These are phyloP conservation scores for Lagopus leucura DNA, from an alignment of 2,113 vertebrate genomes.

Conservation along the genomic window DNA sequence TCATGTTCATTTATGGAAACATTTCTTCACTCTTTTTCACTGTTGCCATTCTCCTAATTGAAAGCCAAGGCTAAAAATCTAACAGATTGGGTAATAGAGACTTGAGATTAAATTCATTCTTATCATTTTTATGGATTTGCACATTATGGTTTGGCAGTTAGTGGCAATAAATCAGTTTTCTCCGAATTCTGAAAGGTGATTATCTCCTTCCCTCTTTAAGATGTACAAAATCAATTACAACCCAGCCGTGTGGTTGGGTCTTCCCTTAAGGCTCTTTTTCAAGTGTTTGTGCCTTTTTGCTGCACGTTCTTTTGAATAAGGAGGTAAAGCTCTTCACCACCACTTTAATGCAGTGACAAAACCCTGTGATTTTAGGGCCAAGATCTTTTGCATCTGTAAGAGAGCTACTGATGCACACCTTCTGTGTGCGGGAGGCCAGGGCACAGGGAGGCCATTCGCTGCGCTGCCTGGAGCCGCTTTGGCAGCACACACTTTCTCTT, in stretches of 20 bases:
- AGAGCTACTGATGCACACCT: background rate
- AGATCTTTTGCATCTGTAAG: background rate
- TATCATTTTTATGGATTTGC: constrained; percentile 12
- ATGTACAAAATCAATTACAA: constrained; percentile 27
- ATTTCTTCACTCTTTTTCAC: background rate
- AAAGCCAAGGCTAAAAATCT: constrained; percentile 15
- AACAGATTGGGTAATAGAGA: background rate
- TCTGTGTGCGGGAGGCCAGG: background rate
- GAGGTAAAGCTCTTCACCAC: background rate
- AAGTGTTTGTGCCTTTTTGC: background rate
- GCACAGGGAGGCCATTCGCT: background rate
- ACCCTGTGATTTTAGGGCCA: background rate
- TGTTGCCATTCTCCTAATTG: background rate
- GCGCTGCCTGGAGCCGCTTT: background rate
- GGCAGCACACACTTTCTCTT: constrained; percentile 44
- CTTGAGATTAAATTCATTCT: background rate
- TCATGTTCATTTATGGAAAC: background rate
- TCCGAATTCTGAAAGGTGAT: background rate
- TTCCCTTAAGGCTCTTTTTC: background rate
- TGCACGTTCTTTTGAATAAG: background rate
- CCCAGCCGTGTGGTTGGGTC: background rate
- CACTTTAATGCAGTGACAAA: background rate
- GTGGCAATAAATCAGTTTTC: background rate
- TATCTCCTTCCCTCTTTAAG: background rate
- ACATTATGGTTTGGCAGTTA: background rate